These are phyloP conservation scores for Eucera pruinosa DNA, from an alignment of 2,888 invertebrate genomes.

Conservation along the genomic window DNA sequence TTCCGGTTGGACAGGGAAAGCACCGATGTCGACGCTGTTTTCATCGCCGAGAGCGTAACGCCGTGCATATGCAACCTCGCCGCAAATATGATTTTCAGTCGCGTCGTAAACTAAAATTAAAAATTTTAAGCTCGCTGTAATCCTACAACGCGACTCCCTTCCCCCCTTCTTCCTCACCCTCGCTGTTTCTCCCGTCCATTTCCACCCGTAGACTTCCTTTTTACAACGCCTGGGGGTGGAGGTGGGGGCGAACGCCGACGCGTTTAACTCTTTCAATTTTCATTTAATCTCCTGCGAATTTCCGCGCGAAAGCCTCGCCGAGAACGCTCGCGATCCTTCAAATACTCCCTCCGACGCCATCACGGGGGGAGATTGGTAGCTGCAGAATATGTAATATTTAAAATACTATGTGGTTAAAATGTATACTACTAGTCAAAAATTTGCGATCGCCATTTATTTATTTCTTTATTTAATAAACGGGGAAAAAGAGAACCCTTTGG, in stretches of 20 bases:
- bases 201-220: background rate
- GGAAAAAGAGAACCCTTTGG: too few species aligned
- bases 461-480: too few species aligned
- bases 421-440: too few species aligned
- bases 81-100: conserved; percentile 51
- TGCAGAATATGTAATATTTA: background rate
- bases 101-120: conserved; percentile 57
- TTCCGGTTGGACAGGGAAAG: background rate
- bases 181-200: background rate
- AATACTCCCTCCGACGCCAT: background rate
- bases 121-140: conserved; percentile 53
- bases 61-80: background rate
- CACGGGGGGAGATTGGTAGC: background rate
- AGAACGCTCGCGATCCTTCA: background rate
- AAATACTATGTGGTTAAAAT: background rate
- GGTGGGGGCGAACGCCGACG: conserved; percentile 8
- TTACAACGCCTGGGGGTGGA: too few species aligned
- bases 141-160: too few species aligned
- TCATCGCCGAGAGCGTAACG: background rate
- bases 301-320: background rate
- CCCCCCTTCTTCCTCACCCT: too few species aligned
- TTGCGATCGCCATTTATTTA: too few species aligned
- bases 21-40: conserved; percentile 24
- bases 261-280: conserved; percentile 56
- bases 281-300: conserved; percentile 46